Evolutionary conservation across 2,888 invertebrate species (phyloP).

Genomic region (Eustalomyia histrio): DNA sequence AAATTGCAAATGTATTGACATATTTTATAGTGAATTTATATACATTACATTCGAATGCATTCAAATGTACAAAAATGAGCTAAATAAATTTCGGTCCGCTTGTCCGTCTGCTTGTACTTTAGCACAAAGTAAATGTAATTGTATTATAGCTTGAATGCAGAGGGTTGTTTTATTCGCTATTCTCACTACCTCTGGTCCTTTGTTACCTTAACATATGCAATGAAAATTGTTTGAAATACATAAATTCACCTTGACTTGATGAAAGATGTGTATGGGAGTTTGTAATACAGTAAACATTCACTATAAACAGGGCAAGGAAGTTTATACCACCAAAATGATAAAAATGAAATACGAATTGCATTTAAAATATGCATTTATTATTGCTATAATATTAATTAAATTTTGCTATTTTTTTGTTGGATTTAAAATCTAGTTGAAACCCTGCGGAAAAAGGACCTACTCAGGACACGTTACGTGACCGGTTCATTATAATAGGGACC

Average conservation of each 20-base stretch:
- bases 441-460: too few species aligned
- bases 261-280: constrained; percentile 23
- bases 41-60: constrained; percentile 64
- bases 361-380: too few species aligned
- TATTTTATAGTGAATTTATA: constrained; percentile 58
- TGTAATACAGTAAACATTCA: not conserved
- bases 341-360: too few species aligned
- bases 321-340: too few species aligned
- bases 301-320: too few species aligned
- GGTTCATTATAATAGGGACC: too few species aligned
- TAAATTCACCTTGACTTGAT: constrained; percentile 54
- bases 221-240: constrained; percentile 24
- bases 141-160: constrained; percentile 12
- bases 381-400: too few species aligned
- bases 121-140: constrained; percentile 20
- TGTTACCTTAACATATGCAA: constrained; percentile 54
- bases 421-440: too few species aligned
- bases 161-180: constrained; percentile 51
- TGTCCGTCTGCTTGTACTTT: not conserved
- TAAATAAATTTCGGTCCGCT: constrained; percentile 5
- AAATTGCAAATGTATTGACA: constrained; percentile 42
- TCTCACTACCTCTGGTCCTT: not conserved
- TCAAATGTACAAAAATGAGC: constrained; percentile 61
- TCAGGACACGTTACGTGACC: too few species aligned
- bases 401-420: too few species aligned